Conservation (phyloP, 2,888 invertebrate species). For the Brenthis ino region DNA sequence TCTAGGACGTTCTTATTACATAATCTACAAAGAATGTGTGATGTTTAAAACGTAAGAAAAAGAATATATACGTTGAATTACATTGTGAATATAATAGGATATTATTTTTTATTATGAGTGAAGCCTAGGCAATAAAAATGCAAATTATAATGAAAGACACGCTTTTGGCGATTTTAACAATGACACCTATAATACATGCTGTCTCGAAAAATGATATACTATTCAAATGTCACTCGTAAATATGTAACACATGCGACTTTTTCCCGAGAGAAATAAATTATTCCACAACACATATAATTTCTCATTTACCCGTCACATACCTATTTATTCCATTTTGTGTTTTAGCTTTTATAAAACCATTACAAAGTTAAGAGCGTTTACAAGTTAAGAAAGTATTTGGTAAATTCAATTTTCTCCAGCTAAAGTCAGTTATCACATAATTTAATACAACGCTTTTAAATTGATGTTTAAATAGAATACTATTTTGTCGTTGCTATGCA, state of each 20-base stretch:
- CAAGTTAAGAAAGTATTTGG: not conserved
- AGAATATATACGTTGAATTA: too few species aligned
- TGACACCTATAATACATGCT: not conserved
- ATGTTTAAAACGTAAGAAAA: too few species aligned
- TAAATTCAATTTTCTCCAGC: not conserved
- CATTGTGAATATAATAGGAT: too few species aligned
- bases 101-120: too few species aligned
- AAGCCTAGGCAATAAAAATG: not conserved
- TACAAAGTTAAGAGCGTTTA: not conserved
- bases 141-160: constrained; percentile 13
- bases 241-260: constrained; percentile 41
- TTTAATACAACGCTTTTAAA: not conserved
- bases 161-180: not conserved
- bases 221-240: constrained; percentile 28
- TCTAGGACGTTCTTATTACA: too few species aligned
- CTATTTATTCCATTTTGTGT: constrained; percentile 5
- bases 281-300: constrained; percentile 42
- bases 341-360: constrained; percentile 1
- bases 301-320: constrained; percentile 38
- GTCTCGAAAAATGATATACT: constrained; percentile 7
- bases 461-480: not conserved
- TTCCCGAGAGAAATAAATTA: constrained; percentile 44
- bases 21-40: too few species aligned
- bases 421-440: not conserved
- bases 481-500: too few species aligned